phyloP scores from a whole-genome alignment of 2,888 invertebrate genomes.

The Parthenolecanium corni region DNA sequence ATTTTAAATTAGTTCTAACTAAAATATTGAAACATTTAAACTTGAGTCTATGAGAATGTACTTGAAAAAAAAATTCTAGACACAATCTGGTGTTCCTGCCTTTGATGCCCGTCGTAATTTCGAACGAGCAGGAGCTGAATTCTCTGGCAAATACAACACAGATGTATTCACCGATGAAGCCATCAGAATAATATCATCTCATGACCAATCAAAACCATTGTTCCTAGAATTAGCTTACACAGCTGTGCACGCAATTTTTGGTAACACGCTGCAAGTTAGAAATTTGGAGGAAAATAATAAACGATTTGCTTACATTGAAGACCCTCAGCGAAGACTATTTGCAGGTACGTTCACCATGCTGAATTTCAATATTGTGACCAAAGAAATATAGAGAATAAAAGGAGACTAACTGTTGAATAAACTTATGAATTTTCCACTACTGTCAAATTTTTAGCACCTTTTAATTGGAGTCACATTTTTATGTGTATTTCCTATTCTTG shows the following conservation, averaged over 20 bases:
- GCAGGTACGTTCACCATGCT: constrained; percentile 54
- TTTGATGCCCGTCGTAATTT: constrained; percentile 50
- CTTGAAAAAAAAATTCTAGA: too few species aligned
- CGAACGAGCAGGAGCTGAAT: constrained; percentile 42
- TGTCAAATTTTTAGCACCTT: too few species aligned
- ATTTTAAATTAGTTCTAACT: too few species aligned
- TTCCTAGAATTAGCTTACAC: constrained; percentile 68
- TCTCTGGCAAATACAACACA: constrained; percentile 53
- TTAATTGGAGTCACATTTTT: too few species aligned
- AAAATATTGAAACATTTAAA: too few species aligned
- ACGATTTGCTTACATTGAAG: constrained; percentile 52
- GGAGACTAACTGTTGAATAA: too few species aligned
- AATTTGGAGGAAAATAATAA: constrained; percentile 46
- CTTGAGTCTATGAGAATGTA: too few species aligned
- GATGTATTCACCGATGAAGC: constrained; percentile 58
- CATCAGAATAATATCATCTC: constrained; percentile 45
- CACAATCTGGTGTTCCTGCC: constrained; percentile 39
- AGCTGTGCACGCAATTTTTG: constrained; percentile 62
- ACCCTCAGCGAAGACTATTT: constrained; percentile 52
- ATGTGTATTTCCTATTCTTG: too few species aligned
- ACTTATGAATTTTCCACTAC: too few species aligned
- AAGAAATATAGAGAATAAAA: too few species aligned
- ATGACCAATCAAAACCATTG: constrained; percentile 46
- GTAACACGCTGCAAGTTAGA: constrained; percentile 59
- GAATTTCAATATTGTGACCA: too few species aligned